Conservation (phyloP, 64 coral and sea anemone species). For the Cladopsammia gracilis region DNA sequence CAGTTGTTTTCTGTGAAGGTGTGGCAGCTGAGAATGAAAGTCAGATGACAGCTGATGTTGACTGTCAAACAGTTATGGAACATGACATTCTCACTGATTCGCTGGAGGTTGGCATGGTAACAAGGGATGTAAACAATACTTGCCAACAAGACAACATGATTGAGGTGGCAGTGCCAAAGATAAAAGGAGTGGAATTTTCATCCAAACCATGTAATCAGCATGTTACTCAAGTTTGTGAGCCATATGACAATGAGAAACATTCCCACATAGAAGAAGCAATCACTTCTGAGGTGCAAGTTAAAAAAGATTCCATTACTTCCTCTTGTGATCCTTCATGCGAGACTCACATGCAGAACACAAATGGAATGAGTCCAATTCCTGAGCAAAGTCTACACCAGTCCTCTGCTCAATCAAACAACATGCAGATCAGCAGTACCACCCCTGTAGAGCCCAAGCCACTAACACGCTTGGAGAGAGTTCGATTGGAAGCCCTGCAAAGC, state of each 20-base stretch:
- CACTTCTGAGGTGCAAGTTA: not conserved
- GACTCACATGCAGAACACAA: not conserved
- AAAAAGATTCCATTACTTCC: not conserved
- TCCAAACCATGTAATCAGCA: not conserved
- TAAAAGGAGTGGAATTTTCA: not conserved
- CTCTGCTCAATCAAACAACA: not conserved
- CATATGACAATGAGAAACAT: not conserved
- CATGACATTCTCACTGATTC: not conserved
- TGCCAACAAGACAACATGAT: not conserved
- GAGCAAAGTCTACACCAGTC: not conserved
- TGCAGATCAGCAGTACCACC: not conserved
- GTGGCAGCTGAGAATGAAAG: not conserved
- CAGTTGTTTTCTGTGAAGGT: not conserved
- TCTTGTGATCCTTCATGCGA: not conserved
- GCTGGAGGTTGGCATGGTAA: not conserved
- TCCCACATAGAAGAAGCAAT: not conserved
- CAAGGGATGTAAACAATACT: not conserved
- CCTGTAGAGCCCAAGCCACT: constrained; percentile 34
- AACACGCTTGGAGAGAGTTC: constrained; percentile 79
- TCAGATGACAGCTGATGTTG: not conserved
- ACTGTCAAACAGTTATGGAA: not conserved
- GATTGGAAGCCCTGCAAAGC: constrained; percentile 80
- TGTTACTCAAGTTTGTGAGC: not conserved
- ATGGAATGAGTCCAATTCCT: not conserved
- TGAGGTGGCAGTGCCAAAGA: not conserved